phyloP scores from a whole-genome alignment of 2,113 vertebrate genomes.

The Oryzias javanicus region DNA sequence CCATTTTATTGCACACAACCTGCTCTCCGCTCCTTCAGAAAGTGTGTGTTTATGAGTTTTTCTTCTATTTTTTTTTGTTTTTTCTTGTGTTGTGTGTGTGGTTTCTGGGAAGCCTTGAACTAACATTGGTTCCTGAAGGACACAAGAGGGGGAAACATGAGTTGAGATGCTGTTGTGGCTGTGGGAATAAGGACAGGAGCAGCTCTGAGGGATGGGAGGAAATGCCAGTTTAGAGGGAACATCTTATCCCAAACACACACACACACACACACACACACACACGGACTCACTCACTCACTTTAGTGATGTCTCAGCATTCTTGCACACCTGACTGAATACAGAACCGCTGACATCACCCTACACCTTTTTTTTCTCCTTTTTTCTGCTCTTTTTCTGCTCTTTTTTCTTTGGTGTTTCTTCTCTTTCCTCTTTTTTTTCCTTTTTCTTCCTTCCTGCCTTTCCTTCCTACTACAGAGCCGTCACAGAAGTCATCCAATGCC shows the following conservation, averaged over 20 bases:
- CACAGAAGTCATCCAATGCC: conserved; percentile 70
- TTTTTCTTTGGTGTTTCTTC: conserved; percentile 15
- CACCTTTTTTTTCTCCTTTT: conserved; percentile 29
- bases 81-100: conserved; percentile 41
- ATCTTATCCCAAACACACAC: conserved; percentile 1
- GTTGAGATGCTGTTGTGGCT: conserved; percentile 32
- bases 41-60: conserved; percentile 10
- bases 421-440: conserved; percentile 31
- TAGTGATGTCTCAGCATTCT: conserved; percentile 47
- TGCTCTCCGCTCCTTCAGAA: conserved; percentile 10
- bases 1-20: conserved; percentile 34
- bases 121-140: conserved; percentile 44
- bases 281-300: background rate
- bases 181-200: conserved; percentile 62
- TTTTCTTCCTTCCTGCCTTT: conserved; percentile 40
- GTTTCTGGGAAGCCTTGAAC: conserved; percentile 49
- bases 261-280: background rate
- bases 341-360: conserved; percentile 54
- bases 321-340: conserved; percentile 48
- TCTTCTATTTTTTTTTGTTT: background rate
- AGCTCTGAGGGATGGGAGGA: conserved; percentile 58
- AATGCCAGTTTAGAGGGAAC: conserved; percentile 51
- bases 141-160: conserved; percentile 15
- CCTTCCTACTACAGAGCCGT: conserved; percentile 79
- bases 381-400: conserved; percentile 7